These are phyloP conservation scores for Enchytraeus crypticus DNA, from an alignment of 2,888 invertebrate species.

Conservation along the genomic window DNA sequence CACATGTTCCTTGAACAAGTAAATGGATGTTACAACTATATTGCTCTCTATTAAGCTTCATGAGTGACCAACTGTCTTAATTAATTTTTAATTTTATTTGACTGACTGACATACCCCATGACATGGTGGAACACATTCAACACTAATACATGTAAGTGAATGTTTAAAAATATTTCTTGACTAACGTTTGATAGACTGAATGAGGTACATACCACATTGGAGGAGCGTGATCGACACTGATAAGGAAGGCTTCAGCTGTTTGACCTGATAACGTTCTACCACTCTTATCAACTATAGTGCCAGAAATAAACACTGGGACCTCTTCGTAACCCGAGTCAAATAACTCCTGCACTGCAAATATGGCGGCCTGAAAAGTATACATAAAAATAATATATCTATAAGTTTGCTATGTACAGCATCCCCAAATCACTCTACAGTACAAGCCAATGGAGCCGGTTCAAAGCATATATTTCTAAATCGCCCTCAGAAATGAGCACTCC, in stretches of 20 bases:
- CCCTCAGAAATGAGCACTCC: too few species aligned
- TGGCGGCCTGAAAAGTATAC: slow-evolving; percentile 51
- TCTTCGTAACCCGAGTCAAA: slow-evolving; percentile 50
- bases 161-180: neutral
- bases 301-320: slow-evolving; percentile 55
- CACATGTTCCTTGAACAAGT: too few species aligned
- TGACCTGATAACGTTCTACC: slow-evolving; percentile 58
- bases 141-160: neutral
- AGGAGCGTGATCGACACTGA: slow-evolving; percentile 52
- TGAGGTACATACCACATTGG: slow-evolving; percentile 49
- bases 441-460: too few species aligned
- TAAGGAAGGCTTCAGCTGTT: slow-evolving; percentile 55
- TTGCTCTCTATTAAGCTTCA: too few species aligned
- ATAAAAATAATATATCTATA: too few species aligned
- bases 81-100: neutral
- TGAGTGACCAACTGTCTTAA: too few species aligned
- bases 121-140: neutral
- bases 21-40: too few species aligned
- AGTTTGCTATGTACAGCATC: too few species aligned
- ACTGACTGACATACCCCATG: neutral
- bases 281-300: slow-evolving; percentile 57
- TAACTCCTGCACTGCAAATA: slow-evolving; percentile 54
- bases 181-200: too few species aligned
- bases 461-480: too few species aligned
- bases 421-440: too few species aligned